Base-by-base conservation (phyloP, 2,113 vertebrate species). In the Triplophysa tibetana region DNA sequence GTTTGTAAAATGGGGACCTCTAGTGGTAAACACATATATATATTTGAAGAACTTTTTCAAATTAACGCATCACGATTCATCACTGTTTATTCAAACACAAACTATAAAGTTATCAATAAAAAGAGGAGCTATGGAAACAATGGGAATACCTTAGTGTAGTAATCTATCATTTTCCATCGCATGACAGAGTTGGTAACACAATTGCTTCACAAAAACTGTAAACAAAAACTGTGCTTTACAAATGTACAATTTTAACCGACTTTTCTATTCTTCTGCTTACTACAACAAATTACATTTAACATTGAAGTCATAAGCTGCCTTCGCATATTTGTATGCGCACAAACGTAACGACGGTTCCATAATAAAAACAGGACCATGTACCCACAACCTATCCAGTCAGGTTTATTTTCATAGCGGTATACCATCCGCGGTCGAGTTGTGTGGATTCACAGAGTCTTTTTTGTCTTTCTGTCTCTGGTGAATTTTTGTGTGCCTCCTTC, bases 401-500 rank as follows among this genome's bases (percentile, higher is more conserved):
- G 43, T 45, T 45, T 45, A 12, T 26, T 24, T 41, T 79, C 70
- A 68, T 64, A 60, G 33, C 11, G 54, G 19, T 13, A 43, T 56
- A 0, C 52, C 60, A 0, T 21, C 41, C 0, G 21, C 52, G n/a
- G 24, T 38, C 26, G 64, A 54, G 21, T 13, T 70, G 21, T 65
- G 67, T 61, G 78, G 13, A 19, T 60, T 13, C 24, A 38, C 60
- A 19, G 29, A 50, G 19, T 3, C 74, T 78, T 95, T 97, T 65
- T 94, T 89, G 85, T 99, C 97, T 83, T 96, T 97, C 91, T 98
- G 97, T 81, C 96, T 88, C 87, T 98, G 94, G 88, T 99, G 97
- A 89, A 99, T 98, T 88, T 98, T 98, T 82, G 96, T 94, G 90
- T 99, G 97, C 61, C 97, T 91, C 87, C 98, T 96, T 76, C 97